These are phyloP conservation scores for Tamias sibiricus DNA, from an alignment of 2,113 vertebrate species.

Conservation along the genomic window DNA sequence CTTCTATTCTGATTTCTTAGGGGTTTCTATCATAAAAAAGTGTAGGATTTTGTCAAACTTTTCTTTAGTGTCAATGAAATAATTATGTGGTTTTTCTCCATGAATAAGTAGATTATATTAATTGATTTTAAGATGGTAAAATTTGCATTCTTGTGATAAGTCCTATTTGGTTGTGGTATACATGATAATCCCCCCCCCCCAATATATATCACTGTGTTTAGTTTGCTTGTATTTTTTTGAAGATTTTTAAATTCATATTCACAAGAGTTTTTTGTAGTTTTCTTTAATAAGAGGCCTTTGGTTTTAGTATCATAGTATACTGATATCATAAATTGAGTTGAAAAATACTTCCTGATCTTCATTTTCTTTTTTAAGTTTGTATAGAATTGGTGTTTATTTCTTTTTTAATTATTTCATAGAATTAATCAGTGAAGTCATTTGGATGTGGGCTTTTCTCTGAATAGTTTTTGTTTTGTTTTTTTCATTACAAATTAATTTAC, in stretches of 20 bases:
- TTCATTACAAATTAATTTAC: background rate
- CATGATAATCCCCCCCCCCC: background rate
- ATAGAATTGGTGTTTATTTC: background rate
- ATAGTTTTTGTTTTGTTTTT: background rate
- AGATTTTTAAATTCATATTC: background rate
- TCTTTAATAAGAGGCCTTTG: background rate
- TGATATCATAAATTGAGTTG: background rate
- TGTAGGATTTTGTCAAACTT: background rate
- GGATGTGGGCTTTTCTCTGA: background rate
- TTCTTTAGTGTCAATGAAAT: background rate
- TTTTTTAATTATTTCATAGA: background rate
- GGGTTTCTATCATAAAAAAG: background rate
- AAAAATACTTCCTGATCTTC: background rate
- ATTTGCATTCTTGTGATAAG: background rate
- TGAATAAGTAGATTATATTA: background rate
- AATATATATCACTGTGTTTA: background rate
- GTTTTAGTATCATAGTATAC: conserved; percentile 3
- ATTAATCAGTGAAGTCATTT: background rate
- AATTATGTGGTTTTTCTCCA: background rate
- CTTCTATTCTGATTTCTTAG: background rate
- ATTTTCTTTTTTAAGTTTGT: background rate
- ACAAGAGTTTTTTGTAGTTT: background rate
- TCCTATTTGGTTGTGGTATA: background rate
- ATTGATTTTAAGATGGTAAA: background rate
- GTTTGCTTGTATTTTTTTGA: background rate